These are phyloP conservation scores for Aptenodytes patagonicus DNA, from an alignment of 2,113 vertebrate species.

Conservation along the genomic window DNA sequence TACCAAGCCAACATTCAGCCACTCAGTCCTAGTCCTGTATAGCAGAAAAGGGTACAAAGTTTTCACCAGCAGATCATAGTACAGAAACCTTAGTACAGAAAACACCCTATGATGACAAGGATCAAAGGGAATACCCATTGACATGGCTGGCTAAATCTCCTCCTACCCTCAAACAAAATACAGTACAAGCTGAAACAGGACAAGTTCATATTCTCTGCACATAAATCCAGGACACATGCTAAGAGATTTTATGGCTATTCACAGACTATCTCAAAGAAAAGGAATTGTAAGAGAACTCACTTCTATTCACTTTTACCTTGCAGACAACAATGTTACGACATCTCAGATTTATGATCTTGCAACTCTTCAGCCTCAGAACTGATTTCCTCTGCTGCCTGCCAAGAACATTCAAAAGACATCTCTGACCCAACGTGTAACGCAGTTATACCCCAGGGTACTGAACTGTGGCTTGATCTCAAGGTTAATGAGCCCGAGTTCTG, in stretches of 20 bases:
- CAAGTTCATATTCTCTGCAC: neutral
- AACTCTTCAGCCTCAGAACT: neutral
- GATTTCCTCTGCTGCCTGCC: neutral
- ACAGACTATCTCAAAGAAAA: neutral
- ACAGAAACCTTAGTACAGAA: neutral
- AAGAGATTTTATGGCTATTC: neutral
- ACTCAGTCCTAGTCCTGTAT: neutral
- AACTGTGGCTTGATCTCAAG: neutral
- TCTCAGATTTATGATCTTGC: neutral
- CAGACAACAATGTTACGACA: neutral
- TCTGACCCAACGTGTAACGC: neutral
- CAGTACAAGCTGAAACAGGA: neutral
- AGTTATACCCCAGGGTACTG: neutral
- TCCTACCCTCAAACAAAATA: neutral
- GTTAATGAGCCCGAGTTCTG: neutral
- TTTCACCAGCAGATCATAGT: neutral
- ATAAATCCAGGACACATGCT: neutral
- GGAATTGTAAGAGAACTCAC: neutral
- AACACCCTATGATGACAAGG: rapidly evolving
- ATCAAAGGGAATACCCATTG: neutral
- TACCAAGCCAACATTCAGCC: neutral
- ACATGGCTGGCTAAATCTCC: neutral
- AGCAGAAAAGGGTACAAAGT: neutral
- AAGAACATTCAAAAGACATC: neutral
- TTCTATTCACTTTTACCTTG: neutral